Percentiles rank a stretch among this genome's conserved stretches.
These are phyloP conservation scores for Octopus sinensis DNA, from an alignment of 1,140 invertebrate genomes.

Conservation along the genomic window DNA sequence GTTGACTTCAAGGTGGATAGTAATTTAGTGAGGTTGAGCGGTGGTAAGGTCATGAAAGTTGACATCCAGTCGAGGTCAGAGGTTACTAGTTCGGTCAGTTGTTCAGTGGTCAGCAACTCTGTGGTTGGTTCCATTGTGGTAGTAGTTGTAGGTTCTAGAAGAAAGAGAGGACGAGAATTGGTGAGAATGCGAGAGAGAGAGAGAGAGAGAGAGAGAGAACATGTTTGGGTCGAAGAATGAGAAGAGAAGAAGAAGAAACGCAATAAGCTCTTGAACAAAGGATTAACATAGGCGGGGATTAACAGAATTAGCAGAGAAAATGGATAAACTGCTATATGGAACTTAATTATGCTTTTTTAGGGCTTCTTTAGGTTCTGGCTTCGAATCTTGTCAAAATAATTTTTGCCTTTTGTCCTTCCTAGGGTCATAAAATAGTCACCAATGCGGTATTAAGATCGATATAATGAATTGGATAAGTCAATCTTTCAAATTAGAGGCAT, in stretches of 20 bases:
- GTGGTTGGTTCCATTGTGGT: constrained; percentile 4
- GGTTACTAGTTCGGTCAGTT: background rate
- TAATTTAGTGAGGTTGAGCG: background rate
- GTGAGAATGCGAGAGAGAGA: constrained; percentile 7
- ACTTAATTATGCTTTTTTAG: too few relatives aligned
- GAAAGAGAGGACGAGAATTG: background rate
- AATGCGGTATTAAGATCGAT: too few relatives aligned
- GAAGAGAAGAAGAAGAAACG: background rate
- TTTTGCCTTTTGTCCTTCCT: too few relatives aligned
- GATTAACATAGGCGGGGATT: too few relatives aligned
- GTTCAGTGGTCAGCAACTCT: constrained; percentile 1
- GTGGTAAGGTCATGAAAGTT: constrained; percentile 6
- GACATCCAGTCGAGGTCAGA: constrained; percentile 10
- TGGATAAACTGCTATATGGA: too few relatives aligned
- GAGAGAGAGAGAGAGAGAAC: constrained; percentile 1
- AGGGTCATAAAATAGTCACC: too few relatives aligned
- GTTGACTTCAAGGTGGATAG: background rate
- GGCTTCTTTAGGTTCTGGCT: too few relatives aligned
- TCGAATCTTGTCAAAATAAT: too few relatives aligned
- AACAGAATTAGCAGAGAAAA: too few relatives aligned
- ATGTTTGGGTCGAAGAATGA: background rate
- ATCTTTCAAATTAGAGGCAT: too few relatives aligned
- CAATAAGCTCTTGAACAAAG: too few relatives aligned
- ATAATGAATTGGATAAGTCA: too few relatives aligned
- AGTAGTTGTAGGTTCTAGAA: background rate